Evolutionary conservation across 2,797 vertebrate species (phyloP), one percentile per base, ranked within the genome.

Genomic region (Melopsittacus undulatus): DNA sequence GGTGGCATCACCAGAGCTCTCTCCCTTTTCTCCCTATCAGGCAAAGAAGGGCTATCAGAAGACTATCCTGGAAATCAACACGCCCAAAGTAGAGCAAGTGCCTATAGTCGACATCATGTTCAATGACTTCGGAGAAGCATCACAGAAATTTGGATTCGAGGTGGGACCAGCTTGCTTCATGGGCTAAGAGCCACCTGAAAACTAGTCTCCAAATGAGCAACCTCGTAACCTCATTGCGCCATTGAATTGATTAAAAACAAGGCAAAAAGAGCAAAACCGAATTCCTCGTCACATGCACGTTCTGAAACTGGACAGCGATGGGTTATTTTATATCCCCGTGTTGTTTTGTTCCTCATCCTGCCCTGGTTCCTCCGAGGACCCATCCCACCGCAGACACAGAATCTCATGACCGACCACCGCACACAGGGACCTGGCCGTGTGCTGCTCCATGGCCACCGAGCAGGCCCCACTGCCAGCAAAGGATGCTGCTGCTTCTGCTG

Each of bases 61-160:
- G 98, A 99, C 99, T 29, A 97, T 99, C 94, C 98, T 99, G 95
- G 99, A 99, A 97, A 98, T 99, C 94, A 99, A 98, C 98, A 99
- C 99, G 0, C 99, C 99, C 87, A 99, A 98, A 96, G 99, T 99
- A 96, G 99, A 99, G 94, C 99, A 99, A 95, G 98, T 99, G 34
- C 99, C 99, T 54, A 98, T 99, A 51, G 99, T 99, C 68, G 99
- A 99, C 98, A 98, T 99, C 97, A 99, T 99, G 99, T 99, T 99
- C 98, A 99, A 99, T 94, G 99, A 99, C 96, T 99, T 99, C 26
- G 99, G 99, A 42, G 99, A 99, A 81, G 96, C 99, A 2, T 97
- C 98, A 59, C 99, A 99, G 98, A 99, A 99, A 98, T 99, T 99
- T 66, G 99, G 99, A 96, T 99, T 99, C 49, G 99, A 99, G 98